Conservation (phyloP, 2,113 vertebrate genomes). For the Pachycephala philippinensis region DNA sequence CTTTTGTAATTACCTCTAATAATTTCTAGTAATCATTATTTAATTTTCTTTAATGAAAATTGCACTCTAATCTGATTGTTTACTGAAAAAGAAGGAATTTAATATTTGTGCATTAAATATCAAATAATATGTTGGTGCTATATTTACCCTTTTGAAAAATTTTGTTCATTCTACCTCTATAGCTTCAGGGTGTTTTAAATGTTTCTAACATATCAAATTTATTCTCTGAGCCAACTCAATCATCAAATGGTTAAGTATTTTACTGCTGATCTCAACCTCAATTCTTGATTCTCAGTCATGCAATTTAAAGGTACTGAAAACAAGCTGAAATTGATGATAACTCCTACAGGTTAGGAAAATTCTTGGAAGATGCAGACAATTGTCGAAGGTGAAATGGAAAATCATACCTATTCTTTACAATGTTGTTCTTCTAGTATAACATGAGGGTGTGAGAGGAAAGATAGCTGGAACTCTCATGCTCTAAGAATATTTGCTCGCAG, state of each 20-base stretch:
- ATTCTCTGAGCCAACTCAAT: not conserved
- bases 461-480: not conserved
- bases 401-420: not conserved
- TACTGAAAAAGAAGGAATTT: not conserved
- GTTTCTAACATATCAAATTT: not conserved
- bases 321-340: not conserved
- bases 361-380: not conserved
- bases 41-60: slow-evolving; percentile 52
- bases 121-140: not conserved
- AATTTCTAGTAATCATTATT: slow-evolving; percentile 48
- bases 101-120: not conserved
- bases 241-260: not conserved
- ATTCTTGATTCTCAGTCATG: not conserved
- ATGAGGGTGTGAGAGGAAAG: not conserved
- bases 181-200: not conserved
- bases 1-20: slow-evolving; percentile 56
- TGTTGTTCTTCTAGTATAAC: not conserved
- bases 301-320: not conserved
- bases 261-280: not conserved
- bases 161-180: not conserved
- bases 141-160: not conserved
- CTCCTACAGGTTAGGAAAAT: not conserved
- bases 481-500: not conserved
- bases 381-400: not conserved
- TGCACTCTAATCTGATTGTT: slow-evolving; percentile 45